Evolutionary conservation across 2,888 invertebrate species (phyloP).

Genomic region (Bugulina stolonifera): DNA sequence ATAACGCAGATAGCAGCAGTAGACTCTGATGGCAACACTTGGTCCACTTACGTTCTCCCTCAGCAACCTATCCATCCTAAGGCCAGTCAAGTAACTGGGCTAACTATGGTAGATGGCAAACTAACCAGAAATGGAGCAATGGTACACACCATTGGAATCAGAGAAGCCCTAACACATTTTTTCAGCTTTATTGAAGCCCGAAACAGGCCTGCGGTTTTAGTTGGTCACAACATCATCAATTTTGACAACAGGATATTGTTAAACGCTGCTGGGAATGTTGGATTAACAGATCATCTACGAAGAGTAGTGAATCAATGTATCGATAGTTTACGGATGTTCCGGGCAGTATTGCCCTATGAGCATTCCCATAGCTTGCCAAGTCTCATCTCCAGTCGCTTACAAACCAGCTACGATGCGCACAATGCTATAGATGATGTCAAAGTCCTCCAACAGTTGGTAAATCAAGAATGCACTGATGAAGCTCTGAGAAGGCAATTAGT

Average conservation of each 20-base stretch:
- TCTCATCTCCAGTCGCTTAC: background rate
- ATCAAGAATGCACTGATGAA: background rate
- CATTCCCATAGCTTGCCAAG: background rate
- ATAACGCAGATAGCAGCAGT: background rate
- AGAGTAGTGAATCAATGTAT: background rate
- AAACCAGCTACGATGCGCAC: background rate
- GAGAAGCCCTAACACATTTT: background rate
- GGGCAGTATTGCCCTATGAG: background rate
- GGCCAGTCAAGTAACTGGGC: background rate
- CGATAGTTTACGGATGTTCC: background rate
- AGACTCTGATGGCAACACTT: background rate
- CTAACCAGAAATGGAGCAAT: background rate
- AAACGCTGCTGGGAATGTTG: background rate
- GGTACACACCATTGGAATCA: background rate
- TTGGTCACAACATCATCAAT: background rate
- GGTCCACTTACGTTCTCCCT: background rate
- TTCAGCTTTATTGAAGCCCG: background rate
- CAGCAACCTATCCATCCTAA: background rate
- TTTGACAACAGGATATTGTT: background rate
- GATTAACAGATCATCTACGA: background rate
- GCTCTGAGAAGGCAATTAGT: background rate
- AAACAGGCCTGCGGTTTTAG: background rate
- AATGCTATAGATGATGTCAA: background rate
- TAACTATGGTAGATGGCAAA: background rate
- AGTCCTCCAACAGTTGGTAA: background rate